A percentile compares a stretch with the other conserved stretches of the same genome.
Evolutionary conservation across 2,113 vertebrate species (phyloP).

Genomic region (Heliornis fulica): DNA sequence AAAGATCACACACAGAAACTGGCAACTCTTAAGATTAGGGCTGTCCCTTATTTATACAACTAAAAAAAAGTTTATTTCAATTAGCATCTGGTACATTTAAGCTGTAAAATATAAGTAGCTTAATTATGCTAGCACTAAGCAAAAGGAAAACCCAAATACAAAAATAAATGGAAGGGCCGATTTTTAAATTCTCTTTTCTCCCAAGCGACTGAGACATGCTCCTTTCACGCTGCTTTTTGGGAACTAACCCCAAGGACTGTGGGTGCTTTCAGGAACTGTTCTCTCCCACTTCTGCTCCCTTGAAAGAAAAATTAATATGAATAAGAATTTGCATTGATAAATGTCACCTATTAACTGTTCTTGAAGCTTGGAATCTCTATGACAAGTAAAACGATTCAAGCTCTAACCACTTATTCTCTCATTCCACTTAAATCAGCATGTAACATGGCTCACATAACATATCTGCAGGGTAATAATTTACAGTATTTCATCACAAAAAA

Average conservation of each 20-base stretch:
- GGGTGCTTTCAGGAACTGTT: neutral
- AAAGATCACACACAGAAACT: constrained; percentile 44
- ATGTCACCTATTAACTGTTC: neutral
- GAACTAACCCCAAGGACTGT: neutral
- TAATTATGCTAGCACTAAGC: neutral
- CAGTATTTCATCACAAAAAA: neutral
- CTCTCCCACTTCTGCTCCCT: neutral
- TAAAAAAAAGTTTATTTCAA: neutral
- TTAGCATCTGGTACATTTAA: neutral
- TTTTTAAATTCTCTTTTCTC: neutral
- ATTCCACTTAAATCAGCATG: rapidly evolving
- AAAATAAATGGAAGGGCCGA: neutral
- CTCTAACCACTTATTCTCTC: neutral
- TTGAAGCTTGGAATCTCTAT: neutral
- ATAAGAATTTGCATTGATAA: neutral
- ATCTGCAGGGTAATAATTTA: neutral
- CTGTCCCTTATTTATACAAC: neutral
- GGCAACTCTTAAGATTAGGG: neutral
- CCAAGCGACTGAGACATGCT: neutral
- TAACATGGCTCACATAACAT: neutral
- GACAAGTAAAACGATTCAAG: neutral
- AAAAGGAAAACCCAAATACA: constrained; percentile 19
- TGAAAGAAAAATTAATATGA: neutral
- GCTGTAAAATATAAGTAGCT: neutral
- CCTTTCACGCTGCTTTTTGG: neutral